phyloP scores from a whole-genome alignment of 2,113 vertebrate species.

The Ophthalmolycus amberensis region DNA sequence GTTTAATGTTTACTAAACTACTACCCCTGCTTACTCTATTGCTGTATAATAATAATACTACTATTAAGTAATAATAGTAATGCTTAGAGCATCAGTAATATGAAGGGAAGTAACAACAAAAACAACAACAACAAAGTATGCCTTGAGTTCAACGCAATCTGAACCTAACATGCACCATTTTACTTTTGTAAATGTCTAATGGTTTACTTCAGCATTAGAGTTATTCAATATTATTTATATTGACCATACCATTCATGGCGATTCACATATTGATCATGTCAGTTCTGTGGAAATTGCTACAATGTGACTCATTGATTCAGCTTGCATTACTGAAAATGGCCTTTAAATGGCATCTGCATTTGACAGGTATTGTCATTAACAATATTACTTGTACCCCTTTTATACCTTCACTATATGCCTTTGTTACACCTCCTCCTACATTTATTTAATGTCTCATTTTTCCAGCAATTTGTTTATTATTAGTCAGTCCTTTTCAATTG shows the following conservation, averaged over 20 bases:
- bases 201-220: constrained; percentile 10
- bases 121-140: neutral
- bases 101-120: neutral
- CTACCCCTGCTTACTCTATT: neutral
- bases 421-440: constrained; percentile 31
- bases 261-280: constrained; percentile 45
- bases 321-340: constrained; percentile 39
- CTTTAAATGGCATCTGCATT: constrained; percentile 37
- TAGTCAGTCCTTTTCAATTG: neutral
- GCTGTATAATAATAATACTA: neutral
- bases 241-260: constrained; percentile 25
- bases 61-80: neutral
- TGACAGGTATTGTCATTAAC: constrained; percentile 24
- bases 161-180: constrained; percentile 1
- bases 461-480: constrained; percentile 7
- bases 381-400: neutral
- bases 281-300: constrained; percentile 35
- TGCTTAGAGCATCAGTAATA: neutral
- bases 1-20: neutral
- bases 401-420: constrained; percentile 14
- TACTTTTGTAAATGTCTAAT: constrained; percentile 11
- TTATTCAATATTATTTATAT: constrained; percentile 32
- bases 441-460: constrained; percentile 1
- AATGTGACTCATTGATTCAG: constrained; percentile 41
- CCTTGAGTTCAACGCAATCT: neutral